Base-by-base conservation (phyloP, 2,113 vertebrate species). In the Procavia capensis region DNA sequence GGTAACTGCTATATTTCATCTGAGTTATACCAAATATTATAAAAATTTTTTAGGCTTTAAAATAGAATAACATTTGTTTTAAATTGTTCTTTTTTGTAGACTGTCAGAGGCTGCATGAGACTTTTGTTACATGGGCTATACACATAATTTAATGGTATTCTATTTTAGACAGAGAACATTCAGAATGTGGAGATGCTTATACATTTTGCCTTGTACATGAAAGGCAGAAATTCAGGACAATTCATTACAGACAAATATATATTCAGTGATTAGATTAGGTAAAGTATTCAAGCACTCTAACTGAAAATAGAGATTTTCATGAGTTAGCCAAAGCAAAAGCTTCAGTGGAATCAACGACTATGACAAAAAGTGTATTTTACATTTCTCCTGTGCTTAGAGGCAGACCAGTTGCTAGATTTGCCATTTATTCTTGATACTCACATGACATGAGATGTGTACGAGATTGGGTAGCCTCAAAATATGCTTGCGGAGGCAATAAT, bases 21-120 rank as follows among this genome's bases (percentile, higher is more conserved):
- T 95, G 6, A 82, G 88, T 97, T 96, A 93, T 10, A 61, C 0
- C 6, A 91, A 76, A 43, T 88, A 87, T 76, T 27, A 64, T 1
- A 66, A 94, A 70, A 64, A 90, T 96, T 96, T 95, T 86, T 2
- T 27, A 97, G 86, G 14, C 41, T 72, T 91, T 90, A 97, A 63
- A 93, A 94, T 64, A 22, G 75, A 39, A n/a, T 31, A 57, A 41
- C 0, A 59, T 90, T 97, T 94, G 6, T 59, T 96, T 96, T 50
- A 59, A 95, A 87, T 61, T 2, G 31, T 17, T 92, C 13, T 76
- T 97, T 97, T 92, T 90, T 41, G 10, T 10, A 89, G 6, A n/a
- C 81, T 88, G 20, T 13, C 63, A 57, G 43, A 95, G 79, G n/a
- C 72, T 93, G 63, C 84, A 83, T 45, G 63, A 76, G 0, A 66